Evolutionary conservation across 1,140 invertebrate genomes (phyloP).

Genomic region (Drosophila subobscura): DNA sequence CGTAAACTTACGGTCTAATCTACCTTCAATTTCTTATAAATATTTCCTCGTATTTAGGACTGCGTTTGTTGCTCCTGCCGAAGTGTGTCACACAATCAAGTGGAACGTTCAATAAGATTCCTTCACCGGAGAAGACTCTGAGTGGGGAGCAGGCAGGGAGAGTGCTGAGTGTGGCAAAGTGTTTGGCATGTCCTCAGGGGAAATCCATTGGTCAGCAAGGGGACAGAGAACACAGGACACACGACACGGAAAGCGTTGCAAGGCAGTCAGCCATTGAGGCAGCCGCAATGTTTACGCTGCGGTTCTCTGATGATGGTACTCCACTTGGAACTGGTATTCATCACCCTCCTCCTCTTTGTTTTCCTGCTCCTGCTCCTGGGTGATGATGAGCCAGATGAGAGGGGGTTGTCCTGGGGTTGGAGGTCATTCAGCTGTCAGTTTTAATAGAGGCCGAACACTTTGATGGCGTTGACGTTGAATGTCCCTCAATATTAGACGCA

Average conservation of each 20-base stretch:
- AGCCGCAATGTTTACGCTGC: constrained; percentile 72
- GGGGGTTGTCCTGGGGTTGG: constrained; percentile 1
- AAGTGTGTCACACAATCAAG: constrained; percentile 9
- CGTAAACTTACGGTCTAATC: background rate
- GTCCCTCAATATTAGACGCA: constrained; percentile 17
- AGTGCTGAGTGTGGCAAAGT: constrained; percentile 59
- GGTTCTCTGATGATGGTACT: constrained; percentile 28
- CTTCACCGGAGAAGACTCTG: background rate
- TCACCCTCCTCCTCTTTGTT: too few species aligned
- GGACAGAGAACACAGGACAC: constrained; percentile 37
- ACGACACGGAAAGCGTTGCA: constrained; percentile 4
- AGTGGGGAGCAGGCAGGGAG: background rate
- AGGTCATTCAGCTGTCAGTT: constrained; percentile 56
- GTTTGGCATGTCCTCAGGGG: constrained; percentile 56
- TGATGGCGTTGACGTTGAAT: constrained; percentile 65
- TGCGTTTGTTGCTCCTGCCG: background rate
- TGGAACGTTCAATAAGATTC: background rate
- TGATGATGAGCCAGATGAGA: constrained; percentile 16
- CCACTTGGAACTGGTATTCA: too few species aligned
- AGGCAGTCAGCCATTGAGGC: constrained; percentile 37
- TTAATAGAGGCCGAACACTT: constrained; percentile 74
- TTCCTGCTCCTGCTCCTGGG: background rate
- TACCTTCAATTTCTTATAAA: too few species aligned
- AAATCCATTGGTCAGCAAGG: constrained; percentile 47
- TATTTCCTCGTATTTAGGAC: too few species aligned